Percentiles rank a stretch among this genome's conserved stretches.
These are phyloP conservation scores for Hemaris fuciformis DNA, from an alignment of 2,888 invertebrate species.

Conservation along the genomic window DNA sequence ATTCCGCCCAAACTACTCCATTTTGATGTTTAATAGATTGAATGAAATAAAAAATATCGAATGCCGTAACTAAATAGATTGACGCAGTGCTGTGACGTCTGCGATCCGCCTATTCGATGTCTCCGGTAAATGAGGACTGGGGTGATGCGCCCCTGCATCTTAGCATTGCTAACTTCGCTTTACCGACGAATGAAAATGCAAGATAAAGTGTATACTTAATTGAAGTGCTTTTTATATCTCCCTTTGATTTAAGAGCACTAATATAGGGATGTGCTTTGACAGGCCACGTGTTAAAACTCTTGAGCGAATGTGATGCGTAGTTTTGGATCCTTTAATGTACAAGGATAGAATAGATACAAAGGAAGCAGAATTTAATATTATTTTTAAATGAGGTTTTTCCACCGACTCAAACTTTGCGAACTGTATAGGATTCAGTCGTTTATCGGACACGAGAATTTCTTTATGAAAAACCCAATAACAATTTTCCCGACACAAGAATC, in stretches of 20 bases:
- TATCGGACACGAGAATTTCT: no score
- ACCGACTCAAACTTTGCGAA: no score
- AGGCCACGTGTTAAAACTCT: not conserved
- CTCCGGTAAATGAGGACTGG: constrained; percentile 50
- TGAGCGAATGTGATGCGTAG: no score
- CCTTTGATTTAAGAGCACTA: constrained; percentile 6
- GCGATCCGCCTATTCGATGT: constrained; percentile 73
- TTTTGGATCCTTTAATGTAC: not conserved
- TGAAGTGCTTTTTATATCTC: constrained; percentile 1
- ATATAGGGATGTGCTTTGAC: not conserved
- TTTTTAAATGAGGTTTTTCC: no score
- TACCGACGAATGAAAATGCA: not conserved
- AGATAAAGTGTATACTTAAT: not conserved
- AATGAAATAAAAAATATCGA: constrained; percentile 40
- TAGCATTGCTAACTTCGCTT: not conserved
- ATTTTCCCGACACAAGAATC: no score
- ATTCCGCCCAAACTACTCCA: not conserved
- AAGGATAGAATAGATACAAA: no score
- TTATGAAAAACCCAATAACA: no score
- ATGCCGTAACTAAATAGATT: constrained; percentile 59
- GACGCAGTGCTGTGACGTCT: constrained; percentile 47
- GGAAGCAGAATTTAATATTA: no score
- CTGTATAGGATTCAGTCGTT: no score
- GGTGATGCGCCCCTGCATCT: not conserved
- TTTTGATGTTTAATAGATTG: not conserved